Evolutionary conservation across 2,888 invertebrate species (phyloP), one percentile per base, ranked within the genome.

Genomic region (Diadegma fenestrale): DNA sequence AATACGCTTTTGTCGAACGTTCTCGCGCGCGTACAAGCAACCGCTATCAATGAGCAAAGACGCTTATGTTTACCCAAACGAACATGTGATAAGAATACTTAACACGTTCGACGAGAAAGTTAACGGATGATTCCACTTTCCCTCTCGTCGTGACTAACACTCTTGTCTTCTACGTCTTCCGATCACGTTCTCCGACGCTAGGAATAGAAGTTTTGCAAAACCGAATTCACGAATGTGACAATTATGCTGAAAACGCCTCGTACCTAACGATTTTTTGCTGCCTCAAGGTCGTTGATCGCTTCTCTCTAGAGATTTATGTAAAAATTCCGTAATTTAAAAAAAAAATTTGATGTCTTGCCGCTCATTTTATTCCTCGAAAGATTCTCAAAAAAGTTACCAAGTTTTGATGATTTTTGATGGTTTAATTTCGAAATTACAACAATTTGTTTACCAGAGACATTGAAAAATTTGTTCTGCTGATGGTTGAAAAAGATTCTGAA

Each of bases 71-170:
- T 86, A 86, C 73, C 77, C 64, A 66, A n/a, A 51, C 19, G 45
- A 45, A 33, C 45, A 86, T 86, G 88, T 88, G 90, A 87, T 88
- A 88, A 88, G 88, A 87, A 87, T 89, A 84, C 87, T 87, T 88
- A 90, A 51, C 75, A 84, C 73, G 43, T 80, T 68, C 61, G 76
- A 51, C 82, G 89, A 85, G 90, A 90, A 90, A 90, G 90, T 88
- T 77, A 72, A 82, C 81, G 66, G 82, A 83, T 87, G 78, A 88
- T 88, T 84, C 85, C 82, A 77, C 90, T 89, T 90, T 90, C 90
- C 89, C 87, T 90, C 87, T 90, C 89, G 80, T 85, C 75, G 71
- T 87, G 85, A 82, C 84, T 80, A 88, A 85, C 66, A 63, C 73
- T 58, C 66, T 76, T 80, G 68, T 30, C 64, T 58, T 26, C 58